phyloP scores from a whole-genome alignment of 2,113 vertebrate genomes.

The Dryoscopus gambensis region DNA sequence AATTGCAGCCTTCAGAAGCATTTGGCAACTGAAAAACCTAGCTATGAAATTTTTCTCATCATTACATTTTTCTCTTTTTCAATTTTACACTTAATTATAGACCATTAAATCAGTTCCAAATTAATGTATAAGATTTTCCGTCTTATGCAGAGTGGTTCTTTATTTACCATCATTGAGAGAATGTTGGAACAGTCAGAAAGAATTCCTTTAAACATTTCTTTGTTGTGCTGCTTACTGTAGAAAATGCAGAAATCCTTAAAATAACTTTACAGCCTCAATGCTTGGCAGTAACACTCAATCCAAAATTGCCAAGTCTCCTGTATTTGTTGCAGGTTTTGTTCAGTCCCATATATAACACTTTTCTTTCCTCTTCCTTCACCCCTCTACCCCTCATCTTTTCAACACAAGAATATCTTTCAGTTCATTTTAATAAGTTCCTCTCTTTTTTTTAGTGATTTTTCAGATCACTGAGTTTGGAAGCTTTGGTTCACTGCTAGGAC shows the following conservation, averaged over 20 bases:
- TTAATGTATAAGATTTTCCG: background rate
- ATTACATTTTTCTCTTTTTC: slow-evolving; percentile 28
- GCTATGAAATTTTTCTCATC: slow-evolving; percentile 31
- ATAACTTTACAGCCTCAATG: background rate
- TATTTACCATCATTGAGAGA: slow-evolving; percentile 12
- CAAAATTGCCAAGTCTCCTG: background rate
- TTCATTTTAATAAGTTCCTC: background rate
- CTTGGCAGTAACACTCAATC: background rate
- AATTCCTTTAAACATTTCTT: slow-evolving; percentile 19
- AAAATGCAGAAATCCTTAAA: background rate
- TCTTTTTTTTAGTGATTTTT: background rate
- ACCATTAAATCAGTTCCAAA: background rate
- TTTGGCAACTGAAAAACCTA: slow-evolving; percentile 25
- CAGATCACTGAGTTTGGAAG: background rate
- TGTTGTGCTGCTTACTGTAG: background rate
- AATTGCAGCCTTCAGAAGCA: slow-evolving; percentile 34
- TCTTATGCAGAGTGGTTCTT: background rate
- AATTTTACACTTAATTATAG: slow-evolving; percentile 50
- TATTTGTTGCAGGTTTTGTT: background rate
- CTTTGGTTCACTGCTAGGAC: background rate
- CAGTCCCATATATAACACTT: background rate
- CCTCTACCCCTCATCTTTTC: background rate
- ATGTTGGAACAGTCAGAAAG: background rate
- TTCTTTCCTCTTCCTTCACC: background rate
- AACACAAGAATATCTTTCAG: background rate